Evolutionary conservation across 2,797 vertebrate genomes (phyloP).

Genomic region (Martes flavigula): DNA sequence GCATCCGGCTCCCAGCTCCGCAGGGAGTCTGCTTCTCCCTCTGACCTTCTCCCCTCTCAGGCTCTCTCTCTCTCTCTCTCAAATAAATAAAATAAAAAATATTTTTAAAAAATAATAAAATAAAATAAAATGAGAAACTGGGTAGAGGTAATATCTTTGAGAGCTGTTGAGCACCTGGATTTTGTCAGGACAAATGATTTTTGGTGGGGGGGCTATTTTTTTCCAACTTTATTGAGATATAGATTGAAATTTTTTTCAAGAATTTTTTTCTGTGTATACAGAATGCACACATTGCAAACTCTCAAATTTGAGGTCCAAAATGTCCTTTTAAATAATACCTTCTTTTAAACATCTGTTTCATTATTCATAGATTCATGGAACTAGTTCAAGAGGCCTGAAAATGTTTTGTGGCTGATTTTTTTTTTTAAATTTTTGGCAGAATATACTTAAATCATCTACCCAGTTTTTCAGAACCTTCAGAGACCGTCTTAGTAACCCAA

Average conservation of each 20-base stretch:
- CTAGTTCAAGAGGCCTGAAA: neutral
- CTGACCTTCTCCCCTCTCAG: too few species aligned
- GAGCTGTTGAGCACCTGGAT: neutral
- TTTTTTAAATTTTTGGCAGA: neutral
- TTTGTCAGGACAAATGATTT: neutral
- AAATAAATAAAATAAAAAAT: too few species aligned
- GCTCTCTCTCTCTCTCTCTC: too few species aligned
- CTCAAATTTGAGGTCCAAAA: constrained; percentile 7
- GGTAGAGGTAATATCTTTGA: neutral
- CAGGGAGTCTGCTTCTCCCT: too few species aligned
- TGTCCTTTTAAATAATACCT: neutral
- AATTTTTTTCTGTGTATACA: neutral
- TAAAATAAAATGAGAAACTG: neutral
- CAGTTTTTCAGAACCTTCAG: neutral
- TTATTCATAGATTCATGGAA: neutral
- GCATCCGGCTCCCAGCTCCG: too few species aligned
- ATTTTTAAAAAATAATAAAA: too few species aligned
- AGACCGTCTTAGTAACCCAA: neutral
- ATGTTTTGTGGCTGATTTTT: neutral
- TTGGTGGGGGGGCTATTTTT: neutral
- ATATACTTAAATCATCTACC: neutral
- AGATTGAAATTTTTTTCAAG: neutral
- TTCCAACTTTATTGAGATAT: neutral
- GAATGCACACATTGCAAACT: neutral
- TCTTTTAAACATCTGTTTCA: constrained; percentile 4